Evolutionary conservation across 2,797 vertebrate species (phyloP), one percentile per base, ranked within the genome.

Genomic region (Sebastes minor): DNA sequence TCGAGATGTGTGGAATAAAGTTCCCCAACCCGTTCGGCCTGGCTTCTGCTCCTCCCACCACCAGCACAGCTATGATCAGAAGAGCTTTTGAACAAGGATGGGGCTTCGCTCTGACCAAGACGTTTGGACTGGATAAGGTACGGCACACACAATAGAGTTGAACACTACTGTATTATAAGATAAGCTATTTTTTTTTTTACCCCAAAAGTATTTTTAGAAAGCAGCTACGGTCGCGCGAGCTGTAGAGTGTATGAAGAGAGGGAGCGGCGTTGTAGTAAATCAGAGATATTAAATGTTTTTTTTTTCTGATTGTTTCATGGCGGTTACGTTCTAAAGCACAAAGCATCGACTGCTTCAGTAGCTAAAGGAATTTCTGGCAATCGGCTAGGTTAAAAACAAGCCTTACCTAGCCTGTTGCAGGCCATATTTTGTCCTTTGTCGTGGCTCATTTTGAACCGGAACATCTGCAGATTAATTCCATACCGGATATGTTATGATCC

Each of bases 61-160:
- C 97, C 23, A 98, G 96, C 80, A 91, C 97, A 1, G 91, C 97
- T 18, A 98, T 98, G 98, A 98, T 99, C 86, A 96, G 97, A 82
- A 95, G 97, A 94, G 97, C 97, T 22, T 99, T 99, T 89, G 95
- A 97, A 87, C 96, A 97, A 69, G 97, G 98, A 62, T 99, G 97
- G 98, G 97, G 96, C 69, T 99, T 98, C 67, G 97, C 97, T 76
- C 90, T 99, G 85, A 99, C 98, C 82, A 99, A 99, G 94, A 99
- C 97, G 0, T 99, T 99, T 88, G 96, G 96, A 56, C 90, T 99
- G 83, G 95, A 99, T 92, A 99, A 99, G 97, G 98, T 98, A 79
- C 10, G 9, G 8, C 32, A 53, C 32, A 38, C 32, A 53, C 27
- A 53, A 28, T 42, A 42, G 14, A 42, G 38, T 49, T 49, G 18